Evolutionary conservation across 2,797 vertebrate species (phyloP).

Genomic region (Oryzias sinensis): DNA sequence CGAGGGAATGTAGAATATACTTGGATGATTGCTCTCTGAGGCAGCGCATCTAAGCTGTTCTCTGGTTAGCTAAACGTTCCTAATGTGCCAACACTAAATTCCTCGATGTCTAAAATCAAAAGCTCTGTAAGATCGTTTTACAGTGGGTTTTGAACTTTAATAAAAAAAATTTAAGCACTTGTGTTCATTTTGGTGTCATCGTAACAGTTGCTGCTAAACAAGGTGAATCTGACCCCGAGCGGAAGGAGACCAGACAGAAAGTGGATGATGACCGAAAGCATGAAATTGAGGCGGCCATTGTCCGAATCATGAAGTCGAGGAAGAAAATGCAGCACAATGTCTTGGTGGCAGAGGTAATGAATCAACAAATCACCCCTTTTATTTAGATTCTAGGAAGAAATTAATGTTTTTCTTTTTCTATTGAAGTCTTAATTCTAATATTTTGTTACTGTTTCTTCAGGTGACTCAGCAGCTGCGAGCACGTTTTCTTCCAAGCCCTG

Average conservation of each 20-base stretch:
- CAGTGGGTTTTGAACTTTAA: no score
- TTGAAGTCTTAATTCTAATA: not conserved
- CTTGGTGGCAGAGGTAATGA: slow-evolving; percentile 92
- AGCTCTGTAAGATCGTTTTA: no score
- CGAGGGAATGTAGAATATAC: no score
- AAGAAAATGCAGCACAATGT: slow-evolving; percentile 99
- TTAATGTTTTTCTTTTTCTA: not conserved
- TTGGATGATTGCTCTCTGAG: no score
- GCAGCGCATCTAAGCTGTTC: no score
- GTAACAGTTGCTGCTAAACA: slow-evolving; percentile 95
- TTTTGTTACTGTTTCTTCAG: slow-evolving; percentile 67
- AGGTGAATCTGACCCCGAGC: slow-evolving; percentile 94
- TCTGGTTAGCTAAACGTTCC: no score
- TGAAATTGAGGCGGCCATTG: slow-evolving; percentile 98
- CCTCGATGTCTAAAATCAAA: no score
- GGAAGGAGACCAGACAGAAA: slow-evolving; percentile 97
- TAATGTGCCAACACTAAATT: no score
- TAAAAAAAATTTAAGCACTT: not conserved
- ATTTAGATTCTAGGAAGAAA: no score
- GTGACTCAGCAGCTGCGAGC: slow-evolving; percentile 96
- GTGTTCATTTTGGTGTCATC: slow-evolving; percentile 5
- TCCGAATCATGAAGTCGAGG: slow-evolving; percentile 98
- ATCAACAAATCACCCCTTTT: no score
- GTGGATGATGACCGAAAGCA: slow-evolving; percentile 98
- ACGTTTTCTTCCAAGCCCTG: slow-evolving; percentile 96